Base-by-base conservation (phyloP, 1,140 invertebrate genomes). In the Oedothorax gibbosus region DNA sequence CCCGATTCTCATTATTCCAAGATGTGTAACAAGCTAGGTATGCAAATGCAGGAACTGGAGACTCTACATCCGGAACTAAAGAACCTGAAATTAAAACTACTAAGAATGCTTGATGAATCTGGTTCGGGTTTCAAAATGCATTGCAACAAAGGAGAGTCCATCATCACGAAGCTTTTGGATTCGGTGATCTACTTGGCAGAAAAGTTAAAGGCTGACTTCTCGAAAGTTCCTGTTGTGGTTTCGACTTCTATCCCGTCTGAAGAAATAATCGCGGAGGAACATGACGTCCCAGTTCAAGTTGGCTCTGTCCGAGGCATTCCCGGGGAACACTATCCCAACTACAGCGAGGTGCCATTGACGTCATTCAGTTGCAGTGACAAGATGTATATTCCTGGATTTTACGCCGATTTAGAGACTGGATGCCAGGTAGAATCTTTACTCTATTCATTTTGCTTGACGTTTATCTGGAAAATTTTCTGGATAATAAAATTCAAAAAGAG, bases 341-440 rank as follows among this genome's bases (percentile, higher is more conserved):
- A 86, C 21, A 66, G 18, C 2, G 77, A 86, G 60, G 78, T 90
- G 14, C 90, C 90, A 0, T 53, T 87, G n/a, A 90, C 90, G 0
- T 87, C 86, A 11, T 90, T 90, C 86, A 86, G 56, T 20, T 90
- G 90, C 66, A 81, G 62, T 6, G 87, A 84, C 51, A 86, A 88
- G 18, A 87, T 88, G 9, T 89, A 87, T 79, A 73, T 87, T 12
- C 87, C 88, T 78, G 90, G 90, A 65, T 89, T 90, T 65, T 90
- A 90, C 69, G 89, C 90, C 14, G 88, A 88, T 69, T 12, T 86
- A n/a, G 88, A 88, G 85, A 86, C 87, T 20, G 83, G 77, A 50
- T 88, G 88, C 35, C 82, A 87, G 78, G 86, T 87, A 85, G 71
- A n/a, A 54, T 21, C 54, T 62, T 62, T 10, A 35, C 35, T 35